Conservation (phyloP, 2,888 invertebrate species). For the Pocota personata region DNA sequence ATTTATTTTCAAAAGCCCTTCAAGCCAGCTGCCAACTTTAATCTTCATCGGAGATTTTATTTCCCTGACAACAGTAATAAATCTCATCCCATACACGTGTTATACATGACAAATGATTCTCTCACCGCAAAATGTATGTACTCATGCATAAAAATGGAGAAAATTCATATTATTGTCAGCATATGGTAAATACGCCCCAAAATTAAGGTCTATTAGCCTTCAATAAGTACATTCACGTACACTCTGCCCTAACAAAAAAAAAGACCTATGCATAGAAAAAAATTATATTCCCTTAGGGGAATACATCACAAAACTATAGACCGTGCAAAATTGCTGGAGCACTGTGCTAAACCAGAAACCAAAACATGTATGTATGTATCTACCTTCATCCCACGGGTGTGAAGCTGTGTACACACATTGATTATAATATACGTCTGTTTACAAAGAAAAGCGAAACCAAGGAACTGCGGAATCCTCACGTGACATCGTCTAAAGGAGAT, state of each 20-base stretch:
- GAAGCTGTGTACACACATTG: not conserved
- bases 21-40: not conserved
- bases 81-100: conserved; percentile 9
- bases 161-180: conserved; percentile 47
- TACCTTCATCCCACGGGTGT: not conserved
- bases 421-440: not conserved
- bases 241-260: not conserved
- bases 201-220: conserved; percentile 40
- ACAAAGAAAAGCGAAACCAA: not conserved
- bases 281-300: conserved; percentile 4
- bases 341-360: not conserved
- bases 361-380: not conserved
- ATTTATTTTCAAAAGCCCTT: not conserved
- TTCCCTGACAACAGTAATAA: not conserved
- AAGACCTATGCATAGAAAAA: not conserved
- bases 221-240: conserved; percentile 36
- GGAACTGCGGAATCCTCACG: conserved; percentile 2
- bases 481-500: conserved; percentile 2
- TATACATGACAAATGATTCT: conserved; percentile 10
- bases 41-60: not conserved
- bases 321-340: conserved; percentile 36
- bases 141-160: not conserved
- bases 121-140: not conserved
- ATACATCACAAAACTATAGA: conserved; percentile 55
- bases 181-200: conserved; percentile 30